Base-by-base conservation (phyloP, 1,140 invertebrate species). In the Plectus sambesii region DNA sequence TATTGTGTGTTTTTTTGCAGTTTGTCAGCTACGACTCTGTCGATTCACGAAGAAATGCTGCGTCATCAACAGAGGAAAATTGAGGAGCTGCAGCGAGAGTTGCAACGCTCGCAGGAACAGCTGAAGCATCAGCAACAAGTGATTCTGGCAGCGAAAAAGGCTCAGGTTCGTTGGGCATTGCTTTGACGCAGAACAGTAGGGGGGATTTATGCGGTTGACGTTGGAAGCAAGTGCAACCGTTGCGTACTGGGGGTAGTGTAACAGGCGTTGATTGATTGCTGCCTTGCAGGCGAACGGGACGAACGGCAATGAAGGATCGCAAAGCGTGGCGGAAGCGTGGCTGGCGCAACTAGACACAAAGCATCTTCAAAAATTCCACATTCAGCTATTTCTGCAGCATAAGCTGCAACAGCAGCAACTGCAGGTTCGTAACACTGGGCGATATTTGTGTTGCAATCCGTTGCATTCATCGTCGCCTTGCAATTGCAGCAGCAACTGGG, bases 1-100 rank as follows among this genome's bases (percentile, higher is more conserved):
- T n/a, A n/a, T n/a, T n/a, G n/a, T n/a, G n/a, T n/a, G n/a, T n/a
- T n/a, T n/a, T n/a, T 20, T 23, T 44, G 27, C 33, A 58, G 56
- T 44, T n/a, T 60, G n/a, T 57, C 48, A 5, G 56, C 60, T 26
- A 35, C 29, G 24, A 62, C 59, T 15, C 37, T 60, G 26, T 58
- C 61, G 20, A 60, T 47, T 25, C 59, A 62, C 39, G 59, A 60
- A 47, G 59, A 60, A 33, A 56, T 60, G 29, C 57, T 90, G 24
- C 78, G 80, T 42, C 81, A 85, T 58, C 86, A 90, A 63, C 81
- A 86, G 55, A 79, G 82, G 38, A 80, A 82, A 62, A 93, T 93
- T 38, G 81, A 86, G 60, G 83, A 88, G 56, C 72, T 93, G 26
- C 82, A 90, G 65, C 72, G 82, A 3, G 84, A 90, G 56, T 65